Evolutionary conservation across 2,113 vertebrate species (phyloP), one percentile per base, ranked within the genome.

Genomic region (Orthochromis indermauri): DNA sequence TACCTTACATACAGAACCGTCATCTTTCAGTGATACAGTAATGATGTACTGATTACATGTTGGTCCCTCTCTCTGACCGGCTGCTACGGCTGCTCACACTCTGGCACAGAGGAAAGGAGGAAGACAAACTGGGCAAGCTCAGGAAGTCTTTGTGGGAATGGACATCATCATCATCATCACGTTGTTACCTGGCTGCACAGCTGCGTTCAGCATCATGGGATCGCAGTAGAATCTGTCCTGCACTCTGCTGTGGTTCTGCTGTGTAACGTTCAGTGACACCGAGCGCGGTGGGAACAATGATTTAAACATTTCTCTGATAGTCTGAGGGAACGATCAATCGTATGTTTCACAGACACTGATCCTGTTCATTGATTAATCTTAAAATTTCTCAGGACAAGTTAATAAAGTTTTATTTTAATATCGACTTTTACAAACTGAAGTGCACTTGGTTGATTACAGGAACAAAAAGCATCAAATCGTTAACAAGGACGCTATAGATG

Each of bases 391-490:
- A 26, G 17, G 24, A 78, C 11, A 12, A n/a, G 45, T 78, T 49
- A 33, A 78, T 78, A 33, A 78, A 33, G 26, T 78, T 78, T 78
- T 78, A 78, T 78, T 51, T 78, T 78, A 31, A 80, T 55, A 37
- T 40, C 1, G n/a, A 55, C 51, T 26, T 57, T 57, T 80, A 55
- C n/a, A 61, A 85, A 85, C 71, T 47, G 54, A 79, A 86, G 84
- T 86, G 84, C 84, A 86, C 84, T 86, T 86, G 19, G 59, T 71
- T 81, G 45, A 66, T 33, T 35, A 92, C 26, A 35, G 6, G 17
- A 68, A 54, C 7, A 85, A 51, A 17, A 24, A 71, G 28, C 28
- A 19, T 76, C 14, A 26, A n/a, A 40, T 10, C 2, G 37, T 26
- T n/a, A 16, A 35, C 5, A 49, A n/a, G 59, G 28, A 49, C 13